A percentile compares a stretch with the other conserved stretches of the same genome.
These are phyloP conservation scores for Schizaphis graminum DNA, from an alignment of 2,888 invertebrate species.

Conservation along the genomic window DNA sequence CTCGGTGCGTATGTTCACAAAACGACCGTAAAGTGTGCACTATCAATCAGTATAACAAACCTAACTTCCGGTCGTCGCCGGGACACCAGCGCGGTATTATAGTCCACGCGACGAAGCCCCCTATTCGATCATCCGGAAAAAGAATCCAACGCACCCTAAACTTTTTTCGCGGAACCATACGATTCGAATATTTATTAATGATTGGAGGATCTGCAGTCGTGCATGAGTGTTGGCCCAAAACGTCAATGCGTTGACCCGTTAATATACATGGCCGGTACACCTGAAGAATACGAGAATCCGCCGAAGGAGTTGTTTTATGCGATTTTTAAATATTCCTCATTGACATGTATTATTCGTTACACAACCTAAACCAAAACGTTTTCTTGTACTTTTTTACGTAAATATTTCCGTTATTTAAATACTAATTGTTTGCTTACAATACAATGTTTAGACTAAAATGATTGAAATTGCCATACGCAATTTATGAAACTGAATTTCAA, in stretches of 20 bases:
- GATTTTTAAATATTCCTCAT: not conserved
- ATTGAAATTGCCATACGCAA: not conserved
- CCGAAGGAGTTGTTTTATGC: not conserved
- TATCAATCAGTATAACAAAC: constrained; percentile 5
- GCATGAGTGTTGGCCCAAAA: not conserved
- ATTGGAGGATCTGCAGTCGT: not conserved
- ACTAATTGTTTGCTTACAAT: not conserved
- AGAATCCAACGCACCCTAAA: not conserved
- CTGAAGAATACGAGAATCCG: not conserved
- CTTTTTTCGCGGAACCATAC: not conserved
- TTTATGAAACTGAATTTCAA: not conserved
- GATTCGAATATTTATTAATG: not conserved
- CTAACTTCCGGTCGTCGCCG: not conserved
- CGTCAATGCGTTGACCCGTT: not conserved
- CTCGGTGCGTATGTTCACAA: not conserved
- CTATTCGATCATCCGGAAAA: not conserved
- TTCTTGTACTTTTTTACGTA: not conserved
- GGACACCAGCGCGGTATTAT: not conserved
- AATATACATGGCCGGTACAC: not conserved
- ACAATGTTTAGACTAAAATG: not conserved
- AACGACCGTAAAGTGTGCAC: not conserved
- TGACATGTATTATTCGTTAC: not conserved
- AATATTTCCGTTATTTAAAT: not conserved
- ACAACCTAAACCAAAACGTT: not conserved
- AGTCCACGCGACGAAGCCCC: not conserved